These are phyloP conservation scores for Ceraclea dissimilis DNA, from an alignment of 2,888 invertebrate species.

Conservation along the genomic window DNA sequence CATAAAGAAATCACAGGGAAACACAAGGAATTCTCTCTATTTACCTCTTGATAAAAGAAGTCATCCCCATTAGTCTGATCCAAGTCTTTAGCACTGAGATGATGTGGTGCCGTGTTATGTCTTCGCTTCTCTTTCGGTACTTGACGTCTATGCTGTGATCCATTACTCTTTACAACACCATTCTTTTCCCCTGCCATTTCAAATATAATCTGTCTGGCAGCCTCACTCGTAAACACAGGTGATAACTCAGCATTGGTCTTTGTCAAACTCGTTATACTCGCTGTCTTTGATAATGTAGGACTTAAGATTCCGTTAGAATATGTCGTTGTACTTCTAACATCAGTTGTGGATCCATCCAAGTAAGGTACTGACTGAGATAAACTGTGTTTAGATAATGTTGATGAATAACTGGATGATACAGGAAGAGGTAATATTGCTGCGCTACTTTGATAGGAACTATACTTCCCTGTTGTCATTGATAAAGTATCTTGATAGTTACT, in stretches of 20 bases:
- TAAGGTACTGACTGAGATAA: conserved; percentile 42
- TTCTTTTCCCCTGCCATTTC: conserved; percentile 59
- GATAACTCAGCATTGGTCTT: conserved; percentile 54
- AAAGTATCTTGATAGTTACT: conserved; percentile 14
- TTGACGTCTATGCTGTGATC: conserved; percentile 55
- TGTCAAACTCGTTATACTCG: conserved; percentile 42
- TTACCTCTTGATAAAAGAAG: conserved; percentile 39
- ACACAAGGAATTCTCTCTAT: too few species aligned
- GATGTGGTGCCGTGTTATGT: conserved; percentile 82
- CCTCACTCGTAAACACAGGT: conserved; percentile 79
- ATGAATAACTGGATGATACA: conserved; percentile 11
- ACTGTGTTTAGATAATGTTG: conserved; percentile 26
- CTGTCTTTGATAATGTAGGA: conserved; percentile 38
- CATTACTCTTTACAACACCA: conserved; percentile 43
- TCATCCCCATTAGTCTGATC: conserved; percentile 49
- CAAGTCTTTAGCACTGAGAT: conserved; percentile 54
- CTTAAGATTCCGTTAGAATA: conserved; percentile 40
- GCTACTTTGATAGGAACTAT: conserved; percentile 12
- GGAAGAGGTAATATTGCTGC: conserved; percentile 15
- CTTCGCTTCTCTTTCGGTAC: conserved; percentile 77
- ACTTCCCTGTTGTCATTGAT: background rate
- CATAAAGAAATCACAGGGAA: too few species aligned
- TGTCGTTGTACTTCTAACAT: conserved; percentile 34
- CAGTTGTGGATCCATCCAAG: conserved; percentile 40
- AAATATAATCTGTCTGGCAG: conserved; percentile 77